Percentiles rank a stretch among this genome's conserved stretches.
phyloP scores from a whole-genome alignment of 2,797 vertebrate species.

The Pseudochromis fuscus region DNA sequence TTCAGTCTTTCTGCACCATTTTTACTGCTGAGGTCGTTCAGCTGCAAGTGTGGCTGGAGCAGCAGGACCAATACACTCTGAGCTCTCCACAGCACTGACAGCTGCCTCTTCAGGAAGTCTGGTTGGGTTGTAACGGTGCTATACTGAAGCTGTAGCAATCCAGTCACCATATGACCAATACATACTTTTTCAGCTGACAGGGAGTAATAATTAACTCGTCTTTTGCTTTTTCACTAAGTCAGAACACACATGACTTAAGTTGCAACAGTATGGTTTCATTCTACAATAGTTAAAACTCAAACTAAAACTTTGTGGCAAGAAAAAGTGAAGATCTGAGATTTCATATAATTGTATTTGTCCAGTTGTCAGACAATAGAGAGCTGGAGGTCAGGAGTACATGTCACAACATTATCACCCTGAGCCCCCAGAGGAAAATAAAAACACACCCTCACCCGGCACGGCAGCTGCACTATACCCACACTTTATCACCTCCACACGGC shows the following conservation, averaged over 20 bases:
- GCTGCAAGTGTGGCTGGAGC: neutral
- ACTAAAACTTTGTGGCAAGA: neutral
- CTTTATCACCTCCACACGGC: conserved; percentile 46
- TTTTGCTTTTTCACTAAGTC: neutral
- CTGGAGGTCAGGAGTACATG: conserved; percentile 44
- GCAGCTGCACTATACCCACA: conserved; percentile 53
- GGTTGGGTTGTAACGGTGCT: neutral
- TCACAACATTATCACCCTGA: conserved; percentile 57
- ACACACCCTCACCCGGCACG: conserved; percentile 38
- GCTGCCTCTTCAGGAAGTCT: neutral
- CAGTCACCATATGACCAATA: neutral
- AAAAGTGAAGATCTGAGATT: neutral
- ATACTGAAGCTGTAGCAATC: neutral
- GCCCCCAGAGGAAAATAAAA: conserved; percentile 3
- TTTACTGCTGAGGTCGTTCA: conserved; percentile 18
- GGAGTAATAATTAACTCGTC: conserved; percentile 1
- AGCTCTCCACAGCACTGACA: neutral
- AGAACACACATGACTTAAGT: conserved; percentile 1
- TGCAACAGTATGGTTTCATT: conserved; percentile 4
- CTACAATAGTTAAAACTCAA: neutral
- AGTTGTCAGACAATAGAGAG: conserved; percentile 18
- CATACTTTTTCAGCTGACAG: neutral
- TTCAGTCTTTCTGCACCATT: conserved; percentile 11
- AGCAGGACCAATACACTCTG: conserved; percentile 13
- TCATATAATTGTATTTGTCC: conserved; percentile 6